Conservation (phyloP, 2,888 invertebrate species). For the Aspidiotus rigidus region DNA sequence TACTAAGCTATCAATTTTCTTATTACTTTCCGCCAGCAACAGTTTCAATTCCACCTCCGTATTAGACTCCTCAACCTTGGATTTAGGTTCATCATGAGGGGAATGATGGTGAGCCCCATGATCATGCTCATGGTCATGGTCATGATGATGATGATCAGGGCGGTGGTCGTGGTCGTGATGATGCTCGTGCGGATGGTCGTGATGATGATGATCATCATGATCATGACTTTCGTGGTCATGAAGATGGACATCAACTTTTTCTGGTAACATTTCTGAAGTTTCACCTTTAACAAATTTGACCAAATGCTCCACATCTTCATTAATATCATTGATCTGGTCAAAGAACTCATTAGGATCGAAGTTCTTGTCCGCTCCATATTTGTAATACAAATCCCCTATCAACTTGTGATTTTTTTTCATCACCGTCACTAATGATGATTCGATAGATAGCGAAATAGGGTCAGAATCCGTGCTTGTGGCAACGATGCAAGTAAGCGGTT, state of each 20-base stretch:
- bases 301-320: slow-evolving; percentile 10
- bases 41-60: slow-evolving; percentile 13
- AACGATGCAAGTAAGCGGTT: not conserved
- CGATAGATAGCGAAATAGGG: not conserved
- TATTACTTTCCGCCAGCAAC: slow-evolving; percentile 17
- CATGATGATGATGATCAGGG: slow-evolving; percentile 5
- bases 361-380: not conserved
- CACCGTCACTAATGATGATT: not conserved
- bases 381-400: slow-evolving; percentile 23
- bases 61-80: not conserved
- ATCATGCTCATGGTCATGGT: not conserved
- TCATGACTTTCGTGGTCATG: not conserved
- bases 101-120: not conserved
- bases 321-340: slow-evolving; percentile 25
- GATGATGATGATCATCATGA: not conserved
- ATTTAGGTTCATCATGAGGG: not conserved
- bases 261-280: not conserved
- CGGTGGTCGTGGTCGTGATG: not conserved
- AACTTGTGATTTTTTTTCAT: slow-evolving; percentile 14
- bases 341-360: slow-evolving; percentile 23
- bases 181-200: slow-evolving; percentile 15
- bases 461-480: not conserved
- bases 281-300: slow-evolving; percentile 5
- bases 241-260: not conserved
- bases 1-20: slow-evolving; percentile 24